phyloP scores from a whole-genome alignment of 2,113 vertebrate species.

The Sarotherodon lohbergeri region DNA sequence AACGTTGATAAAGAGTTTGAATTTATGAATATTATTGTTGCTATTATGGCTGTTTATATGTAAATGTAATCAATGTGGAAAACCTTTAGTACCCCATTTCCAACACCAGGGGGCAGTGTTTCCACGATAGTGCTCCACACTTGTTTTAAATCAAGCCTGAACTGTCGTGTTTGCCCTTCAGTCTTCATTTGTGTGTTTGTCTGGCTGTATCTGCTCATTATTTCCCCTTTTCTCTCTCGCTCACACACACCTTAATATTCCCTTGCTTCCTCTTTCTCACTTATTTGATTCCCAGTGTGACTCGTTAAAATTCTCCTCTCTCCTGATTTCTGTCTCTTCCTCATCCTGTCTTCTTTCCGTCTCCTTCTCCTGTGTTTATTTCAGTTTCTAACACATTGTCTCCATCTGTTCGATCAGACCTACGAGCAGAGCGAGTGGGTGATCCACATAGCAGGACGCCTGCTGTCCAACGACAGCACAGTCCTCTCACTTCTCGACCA shows the following conservation, averaged over 20 bases:
- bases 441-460: constrained; percentile 87
- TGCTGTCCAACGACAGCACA: constrained; percentile 81
- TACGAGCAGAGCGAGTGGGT: constrained; percentile 97
- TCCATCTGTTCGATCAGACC: constrained; percentile 70
- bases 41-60: background rate
- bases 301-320: background rate
- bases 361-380: background rate
- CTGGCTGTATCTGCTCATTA: background rate
- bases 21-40: background rate
- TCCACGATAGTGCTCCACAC: fast-evolving
- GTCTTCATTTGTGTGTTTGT: background rate
- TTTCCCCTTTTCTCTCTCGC: background rate
- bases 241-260: background rate
- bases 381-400: background rate
- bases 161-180: background rate
- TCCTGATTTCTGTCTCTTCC: background rate
- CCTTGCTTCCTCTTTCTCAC: background rate
- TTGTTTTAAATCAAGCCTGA: background rate
- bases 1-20: background rate
- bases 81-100: background rate
- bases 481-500: constrained; percentile 79
- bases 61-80: background rate
- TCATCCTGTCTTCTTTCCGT: background rate
- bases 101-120: background rate
- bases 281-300: background rate